phyloP scores from a whole-genome alignment of 2,113 vertebrate species.

The Pelusios castaneus region DNA sequence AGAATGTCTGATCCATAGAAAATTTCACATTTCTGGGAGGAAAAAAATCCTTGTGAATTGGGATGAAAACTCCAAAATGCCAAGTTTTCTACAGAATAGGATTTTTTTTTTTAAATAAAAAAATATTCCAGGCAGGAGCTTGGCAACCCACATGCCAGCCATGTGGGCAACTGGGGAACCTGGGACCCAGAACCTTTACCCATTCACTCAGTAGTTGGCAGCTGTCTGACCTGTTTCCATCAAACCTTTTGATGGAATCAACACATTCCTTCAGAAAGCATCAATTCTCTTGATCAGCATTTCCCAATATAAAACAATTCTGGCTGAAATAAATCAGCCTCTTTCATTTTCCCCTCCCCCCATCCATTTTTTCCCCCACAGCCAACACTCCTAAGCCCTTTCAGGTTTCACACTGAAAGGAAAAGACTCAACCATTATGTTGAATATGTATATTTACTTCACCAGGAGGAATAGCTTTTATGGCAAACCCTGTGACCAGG shows the following conservation, averaged over 20 bases:
- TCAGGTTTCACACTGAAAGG: neutral
- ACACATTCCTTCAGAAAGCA: neutral
- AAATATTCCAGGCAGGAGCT: neutral
- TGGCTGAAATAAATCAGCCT: neutral
- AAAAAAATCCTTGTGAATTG: rapidly evolving
- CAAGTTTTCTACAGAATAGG: neutral
- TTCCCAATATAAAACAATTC: neutral
- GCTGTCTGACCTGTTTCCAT: constrained; percentile 17
- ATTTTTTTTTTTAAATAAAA: neutral
- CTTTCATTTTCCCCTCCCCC: neutral
- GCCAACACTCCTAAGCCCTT: neutral
- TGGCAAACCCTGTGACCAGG: neutral
- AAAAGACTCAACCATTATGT: rapidly evolving
- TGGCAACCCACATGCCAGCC: rapidly evolving
- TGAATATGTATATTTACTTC: neutral
- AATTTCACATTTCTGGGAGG: neutral
- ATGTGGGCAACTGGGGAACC: neutral
- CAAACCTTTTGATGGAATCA: neutral
- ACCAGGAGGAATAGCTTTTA: neutral
- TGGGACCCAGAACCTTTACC: neutral
- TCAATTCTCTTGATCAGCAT: neutral
- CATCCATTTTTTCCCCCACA: rapidly evolving
- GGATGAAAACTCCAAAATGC: neutral
- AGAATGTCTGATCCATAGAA: rapidly evolving
- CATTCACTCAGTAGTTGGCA: neutral